Conservation (phyloP, 2,888 invertebrate genomes). For the Mythimna lalbum region DNA sequence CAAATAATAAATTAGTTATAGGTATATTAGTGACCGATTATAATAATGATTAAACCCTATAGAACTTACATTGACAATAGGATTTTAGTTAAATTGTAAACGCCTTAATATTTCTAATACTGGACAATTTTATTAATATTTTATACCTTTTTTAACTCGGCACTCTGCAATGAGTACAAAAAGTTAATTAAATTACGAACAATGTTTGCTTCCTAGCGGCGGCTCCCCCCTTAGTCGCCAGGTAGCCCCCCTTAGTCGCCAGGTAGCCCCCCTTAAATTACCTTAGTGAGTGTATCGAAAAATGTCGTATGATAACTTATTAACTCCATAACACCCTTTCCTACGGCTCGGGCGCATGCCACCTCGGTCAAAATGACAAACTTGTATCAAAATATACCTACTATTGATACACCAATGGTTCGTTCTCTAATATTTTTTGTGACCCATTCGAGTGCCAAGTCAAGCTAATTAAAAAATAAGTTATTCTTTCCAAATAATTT, state of each 20-base stretch:
- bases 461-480: constrained; percentile 33
- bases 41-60: constrained; percentile 16
- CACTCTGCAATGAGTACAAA: constrained; percentile 13
- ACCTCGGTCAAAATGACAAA: no score
- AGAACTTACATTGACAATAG: constrained; percentile 48
- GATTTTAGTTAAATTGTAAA: constrained; percentile 32
- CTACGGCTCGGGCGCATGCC: no score
- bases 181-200: background rate
- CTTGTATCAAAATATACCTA: no score
- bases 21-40: constrained; percentile 31
- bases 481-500: constrained; percentile 63
- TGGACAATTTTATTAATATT: constrained; percentile 47
- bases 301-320: no score
- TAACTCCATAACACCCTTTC: no score
- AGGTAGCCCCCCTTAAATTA: no score
- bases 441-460: constrained; percentile 9
- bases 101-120: constrained; percentile 48
- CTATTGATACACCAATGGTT: background rate
- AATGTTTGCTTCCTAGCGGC: background rate
- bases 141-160: constrained; percentile 27
- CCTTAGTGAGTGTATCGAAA: no score
- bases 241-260: no score
- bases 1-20: constrained; percentile 45
- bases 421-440: background rate
- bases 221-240: no score